Evolutionary conservation across 2,797 vertebrate genomes (phyloP).

Genomic region (Poeciliopsis turneri): DNA sequence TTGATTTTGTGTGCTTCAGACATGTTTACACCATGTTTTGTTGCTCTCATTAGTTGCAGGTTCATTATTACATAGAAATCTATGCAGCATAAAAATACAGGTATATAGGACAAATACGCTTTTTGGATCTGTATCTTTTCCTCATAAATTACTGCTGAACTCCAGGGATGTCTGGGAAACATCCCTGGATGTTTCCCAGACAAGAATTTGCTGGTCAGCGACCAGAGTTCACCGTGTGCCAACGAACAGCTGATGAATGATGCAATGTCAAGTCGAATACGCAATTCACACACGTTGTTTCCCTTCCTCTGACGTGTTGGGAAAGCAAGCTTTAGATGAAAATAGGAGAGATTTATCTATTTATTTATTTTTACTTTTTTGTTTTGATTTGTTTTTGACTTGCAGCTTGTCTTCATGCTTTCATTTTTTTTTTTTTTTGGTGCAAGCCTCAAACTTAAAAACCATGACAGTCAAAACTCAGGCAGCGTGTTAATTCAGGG

Average conservation of each 20-base stretch:
- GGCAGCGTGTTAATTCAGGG: conserved; percentile 37
- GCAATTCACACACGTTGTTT: neutral
- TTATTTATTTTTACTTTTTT: neutral
- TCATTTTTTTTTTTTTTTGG: neutral
- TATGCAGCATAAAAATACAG: neutral
- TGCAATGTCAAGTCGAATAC: neutral
- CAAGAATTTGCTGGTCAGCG: neutral
- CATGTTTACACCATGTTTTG: neutral
- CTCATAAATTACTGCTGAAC: neutral
- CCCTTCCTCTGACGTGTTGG: neutral
- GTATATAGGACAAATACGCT: too few relatives aligned
- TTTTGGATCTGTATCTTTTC: neutral
- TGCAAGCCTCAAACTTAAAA: neutral
- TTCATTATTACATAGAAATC: neutral
- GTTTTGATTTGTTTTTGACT: neutral
- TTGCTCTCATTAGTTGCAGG: neutral
- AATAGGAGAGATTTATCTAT: neutral
- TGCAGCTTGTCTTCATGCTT: neutral
- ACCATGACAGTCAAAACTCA: neutral
- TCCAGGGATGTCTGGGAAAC: neutral
- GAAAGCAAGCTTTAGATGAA: neutral
- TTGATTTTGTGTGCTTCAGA: neutral
- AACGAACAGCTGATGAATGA: neutral
- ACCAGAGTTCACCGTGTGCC: neutral
- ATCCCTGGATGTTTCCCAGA: too few relatives aligned